A percentile compares a stretch with the other conserved stretches of the same genome.
These are phyloP conservation scores for Acanthococcus lagerstroemiae DNA, from an alignment of 2,888 invertebrate species.

Conservation along the genomic window DNA sequence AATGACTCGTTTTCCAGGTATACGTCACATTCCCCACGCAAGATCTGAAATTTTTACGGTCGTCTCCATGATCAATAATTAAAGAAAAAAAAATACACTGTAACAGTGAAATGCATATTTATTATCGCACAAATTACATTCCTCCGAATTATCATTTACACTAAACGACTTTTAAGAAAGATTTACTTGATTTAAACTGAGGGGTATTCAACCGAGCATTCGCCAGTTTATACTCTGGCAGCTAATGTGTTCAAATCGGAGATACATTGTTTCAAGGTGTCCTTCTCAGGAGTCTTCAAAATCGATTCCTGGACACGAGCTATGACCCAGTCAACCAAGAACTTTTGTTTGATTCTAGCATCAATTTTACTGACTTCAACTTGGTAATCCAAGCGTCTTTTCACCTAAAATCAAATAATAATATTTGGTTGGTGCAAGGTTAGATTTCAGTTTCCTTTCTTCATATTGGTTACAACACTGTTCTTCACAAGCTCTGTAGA, in stretches of 20 bases:
- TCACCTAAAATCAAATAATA: slow-evolving; percentile 49
- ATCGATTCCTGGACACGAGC: slow-evolving; percentile 71
- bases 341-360: slow-evolving; percentile 75
- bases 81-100: no score
- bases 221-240: slow-evolving; percentile 40
- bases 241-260: slow-evolving; percentile 69
- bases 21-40: no score
- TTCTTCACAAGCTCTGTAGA: no score
- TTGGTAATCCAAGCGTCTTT: slow-evolving; percentile 84
- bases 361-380: slow-evolving; percentile 73
- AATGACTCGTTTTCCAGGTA: no score
- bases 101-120: no score
- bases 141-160: neutral
- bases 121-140: neutral
- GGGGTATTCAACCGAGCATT: no score
- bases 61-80: no score
- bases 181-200: no score
- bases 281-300: slow-evolving; percentile 89
- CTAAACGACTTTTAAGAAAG: neutral
- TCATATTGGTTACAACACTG: no score
- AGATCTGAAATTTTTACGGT: no score
- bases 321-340: slow-evolving; percentile 91
- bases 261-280: slow-evolving; percentile 79
- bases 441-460: no score
- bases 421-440: no score